These are phyloP conservation scores for Promerops cafer DNA, from an alignment of 2,113 vertebrate species.

Conservation along the genomic window DNA sequence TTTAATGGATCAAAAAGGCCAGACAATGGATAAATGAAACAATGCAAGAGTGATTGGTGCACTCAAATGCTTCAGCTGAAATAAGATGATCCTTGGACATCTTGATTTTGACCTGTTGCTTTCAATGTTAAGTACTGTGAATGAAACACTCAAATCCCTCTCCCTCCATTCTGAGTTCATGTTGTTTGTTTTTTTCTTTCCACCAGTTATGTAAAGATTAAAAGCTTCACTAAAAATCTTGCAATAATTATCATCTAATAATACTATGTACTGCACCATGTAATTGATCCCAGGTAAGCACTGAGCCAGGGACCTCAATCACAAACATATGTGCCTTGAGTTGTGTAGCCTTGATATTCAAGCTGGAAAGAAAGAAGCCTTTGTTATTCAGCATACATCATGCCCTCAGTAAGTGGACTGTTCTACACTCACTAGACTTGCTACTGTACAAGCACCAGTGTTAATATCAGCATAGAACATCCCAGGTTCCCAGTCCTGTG, in stretches of 20 bases:
- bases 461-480: neutral
- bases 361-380: neutral
- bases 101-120: neutral
- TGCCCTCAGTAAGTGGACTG: neutral
- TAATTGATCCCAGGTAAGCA: neutral
- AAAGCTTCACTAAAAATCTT: neutral
- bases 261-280: too few species aligned
- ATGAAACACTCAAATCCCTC: neutral
- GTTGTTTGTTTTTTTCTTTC: neutral
- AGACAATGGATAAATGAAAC: neutral
- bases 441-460: neutral
- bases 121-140: neutral
- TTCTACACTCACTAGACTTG: neutral
- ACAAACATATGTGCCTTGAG: neutral
- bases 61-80: neutral
- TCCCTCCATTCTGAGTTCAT: neutral
- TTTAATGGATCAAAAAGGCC: neutral
- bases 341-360: neutral
- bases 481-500: neutral
- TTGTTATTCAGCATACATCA: neutral
- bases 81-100: neutral
- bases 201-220: neutral
- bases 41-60: neutral
- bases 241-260: neutral
- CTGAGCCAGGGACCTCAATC: neutral